Percentiles rank a stretch among this genome's conserved stretches.
Evolutionary conservation across 2,113 vertebrate species (phyloP).

Genomic region (Tetraodon nigroviridis): DNA sequence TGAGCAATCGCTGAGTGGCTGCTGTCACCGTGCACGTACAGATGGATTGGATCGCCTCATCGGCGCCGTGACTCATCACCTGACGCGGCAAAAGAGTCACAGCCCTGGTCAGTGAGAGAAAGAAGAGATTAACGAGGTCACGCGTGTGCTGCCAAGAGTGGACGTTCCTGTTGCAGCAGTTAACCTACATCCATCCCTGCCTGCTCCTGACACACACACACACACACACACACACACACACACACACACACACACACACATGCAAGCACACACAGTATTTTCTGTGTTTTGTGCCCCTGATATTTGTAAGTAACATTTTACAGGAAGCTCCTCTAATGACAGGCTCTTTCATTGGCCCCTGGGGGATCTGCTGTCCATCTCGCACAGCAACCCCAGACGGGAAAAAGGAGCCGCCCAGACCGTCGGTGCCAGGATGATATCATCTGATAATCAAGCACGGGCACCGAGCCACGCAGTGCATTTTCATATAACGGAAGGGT

Average conservation of each 20-base stretch:
- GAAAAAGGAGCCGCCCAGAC: conserved; percentile 57
- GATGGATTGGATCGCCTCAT: conserved; percentile 62
- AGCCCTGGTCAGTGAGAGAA: conserved; percentile 26
- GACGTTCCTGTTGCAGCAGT: background rate
- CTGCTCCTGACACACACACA: too few species aligned
- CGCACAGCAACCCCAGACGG: conserved; percentile 49
- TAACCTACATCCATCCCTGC: too few species aligned
- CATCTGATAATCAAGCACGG: conserved; percentile 66
- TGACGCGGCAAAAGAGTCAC: conserved; percentile 43
- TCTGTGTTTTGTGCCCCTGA: conserved; percentile 40
- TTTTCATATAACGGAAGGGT: conserved; percentile 67
- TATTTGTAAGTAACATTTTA: conserved; percentile 65
- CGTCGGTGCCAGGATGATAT: conserved; percentile 64
- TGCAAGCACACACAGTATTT: too few species aligned
- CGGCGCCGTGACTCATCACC: conserved; percentile 58
- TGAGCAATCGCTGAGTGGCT: conserved; percentile 44
- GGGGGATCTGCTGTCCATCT: conserved; percentile 63
- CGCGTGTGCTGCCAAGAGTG: conserved; percentile 8
- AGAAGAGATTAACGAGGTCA: conserved; percentile 16
- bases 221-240: background rate
- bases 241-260: conserved; percentile 1
- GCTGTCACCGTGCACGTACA: conserved; percentile 51
- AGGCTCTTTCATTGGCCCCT: conserved; percentile 43
- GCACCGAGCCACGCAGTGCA: conserved; percentile 68
- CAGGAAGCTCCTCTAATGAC: conserved; percentile 62